Evolutionary conservation across 2,797 vertebrate genomes (phyloP).

Genomic region (Sebastes kiyomatsui): DNA sequence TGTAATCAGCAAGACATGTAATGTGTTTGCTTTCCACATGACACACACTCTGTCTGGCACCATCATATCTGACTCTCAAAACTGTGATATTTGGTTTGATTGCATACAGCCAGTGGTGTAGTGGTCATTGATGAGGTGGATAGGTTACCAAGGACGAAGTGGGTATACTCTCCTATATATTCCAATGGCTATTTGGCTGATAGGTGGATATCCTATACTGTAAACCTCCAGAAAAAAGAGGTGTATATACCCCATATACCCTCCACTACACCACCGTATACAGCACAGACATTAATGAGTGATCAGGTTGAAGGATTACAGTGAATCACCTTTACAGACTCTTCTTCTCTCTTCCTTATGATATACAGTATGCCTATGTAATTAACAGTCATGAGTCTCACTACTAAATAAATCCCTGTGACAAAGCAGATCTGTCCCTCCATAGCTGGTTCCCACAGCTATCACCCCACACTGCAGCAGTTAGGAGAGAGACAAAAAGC

Average conservation of each 20-base stretch:
- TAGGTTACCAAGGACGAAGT: no score
- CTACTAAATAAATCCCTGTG: constrained; percentile 57
- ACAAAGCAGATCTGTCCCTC: constrained; percentile 60
- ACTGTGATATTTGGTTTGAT: background rate
- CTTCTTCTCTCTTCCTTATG: constrained; percentile 6
- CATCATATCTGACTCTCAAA: background rate
- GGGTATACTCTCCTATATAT: no score
- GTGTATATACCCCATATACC: rapidly evolving
- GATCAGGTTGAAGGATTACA: background rate
- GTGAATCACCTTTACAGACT: background rate
- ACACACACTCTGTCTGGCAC: background rate
- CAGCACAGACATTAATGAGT: background rate
- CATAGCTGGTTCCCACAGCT: constrained; percentile 68
- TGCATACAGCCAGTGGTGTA: background rate
- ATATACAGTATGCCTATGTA: constrained; percentile 41
- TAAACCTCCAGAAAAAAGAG: no score
- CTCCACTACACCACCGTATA: no score
- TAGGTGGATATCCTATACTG: no score
- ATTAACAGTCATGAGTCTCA: constrained; percentile 62
- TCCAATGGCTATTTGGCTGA: no score
- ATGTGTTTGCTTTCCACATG: background rate
- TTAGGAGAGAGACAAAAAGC: constrained; percentile 53
- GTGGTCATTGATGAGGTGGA: no score
- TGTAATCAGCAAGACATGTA: background rate
- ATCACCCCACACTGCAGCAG: constrained; percentile 48